Evolutionary conservation across 2,797 vertebrate species (phyloP).

Genomic region (Fratercula arctica): DNA sequence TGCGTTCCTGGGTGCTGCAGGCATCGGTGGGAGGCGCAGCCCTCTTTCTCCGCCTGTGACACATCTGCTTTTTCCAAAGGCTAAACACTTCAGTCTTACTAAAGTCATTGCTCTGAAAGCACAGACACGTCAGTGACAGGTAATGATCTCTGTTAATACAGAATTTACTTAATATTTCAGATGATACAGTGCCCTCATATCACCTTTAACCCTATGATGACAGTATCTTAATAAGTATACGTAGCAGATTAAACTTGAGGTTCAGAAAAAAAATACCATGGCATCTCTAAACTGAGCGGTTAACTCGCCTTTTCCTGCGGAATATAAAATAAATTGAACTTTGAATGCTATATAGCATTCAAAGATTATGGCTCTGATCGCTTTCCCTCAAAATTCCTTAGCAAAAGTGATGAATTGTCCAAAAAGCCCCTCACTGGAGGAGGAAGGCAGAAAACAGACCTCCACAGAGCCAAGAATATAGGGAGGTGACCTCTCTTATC

Average conservation of each 20-base stretch:
- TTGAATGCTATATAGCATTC: not conserved
- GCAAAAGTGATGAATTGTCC: not conserved
- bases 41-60: not conserved
- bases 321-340: not conserved
- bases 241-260: not conserved
- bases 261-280: not conserved
- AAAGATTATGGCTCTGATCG: not conserved
- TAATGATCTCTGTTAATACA: not conserved
- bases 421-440: not conserved
- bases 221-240: not conserved
- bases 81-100: not conserved
- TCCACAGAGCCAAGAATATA: not conserved
- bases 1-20: not conserved
- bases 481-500: not conserved
- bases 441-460: not conserved
- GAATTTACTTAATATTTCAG: not conserved
- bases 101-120: not conserved
- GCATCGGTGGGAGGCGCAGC: not conserved
- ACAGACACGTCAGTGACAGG: not conserved
- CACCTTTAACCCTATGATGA: not conserved
- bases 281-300: not conserved
- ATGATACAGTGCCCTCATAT: not conserved
- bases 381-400: not conserved
- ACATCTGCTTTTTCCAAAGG: not conserved
- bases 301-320: not conserved